Conservation (phyloP, 2,888 invertebrate species). For the Tortricodes alternella region DNA sequence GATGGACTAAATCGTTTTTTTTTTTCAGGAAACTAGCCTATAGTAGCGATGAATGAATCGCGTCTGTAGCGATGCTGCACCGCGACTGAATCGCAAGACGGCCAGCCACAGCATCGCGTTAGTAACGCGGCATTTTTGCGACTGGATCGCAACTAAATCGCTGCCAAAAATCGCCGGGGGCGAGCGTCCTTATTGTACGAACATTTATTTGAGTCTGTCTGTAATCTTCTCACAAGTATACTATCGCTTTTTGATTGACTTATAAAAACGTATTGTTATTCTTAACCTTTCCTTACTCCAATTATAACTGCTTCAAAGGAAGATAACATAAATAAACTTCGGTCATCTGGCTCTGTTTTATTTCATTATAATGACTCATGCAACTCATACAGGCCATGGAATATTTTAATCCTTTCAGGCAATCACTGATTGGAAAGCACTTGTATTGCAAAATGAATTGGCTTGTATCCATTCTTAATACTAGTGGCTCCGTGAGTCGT, state of each 20-base stretch:
- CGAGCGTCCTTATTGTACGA: no score
- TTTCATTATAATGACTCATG: constrained; percentile 2
- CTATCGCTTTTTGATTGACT: background rate
- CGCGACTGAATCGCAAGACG: no score
- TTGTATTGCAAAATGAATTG: background rate
- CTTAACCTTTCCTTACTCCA: constrained; percentile 2
- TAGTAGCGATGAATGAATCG: no score
- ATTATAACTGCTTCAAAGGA: constrained; percentile 2
- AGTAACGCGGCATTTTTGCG: no score
- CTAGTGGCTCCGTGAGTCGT: no score
- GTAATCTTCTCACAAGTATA: background rate
- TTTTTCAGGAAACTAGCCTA: no score
- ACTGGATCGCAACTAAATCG: no score
- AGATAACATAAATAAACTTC: constrained; percentile 13
- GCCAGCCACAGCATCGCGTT: no score
- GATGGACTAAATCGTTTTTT: no score
- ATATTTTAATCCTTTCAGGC: background rate
- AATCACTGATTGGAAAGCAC: background rate
- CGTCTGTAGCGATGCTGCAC: no score
- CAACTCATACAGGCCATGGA: background rate
- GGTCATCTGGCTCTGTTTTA: background rate
- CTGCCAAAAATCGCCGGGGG: no score
- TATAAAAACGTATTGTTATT: constrained; percentile 1
- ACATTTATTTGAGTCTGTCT: background rate
- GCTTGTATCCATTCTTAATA: background rate